These are phyloP conservation scores for Anoplopoma fimbria DNA, from an alignment of 2,113 vertebrate genomes.

Conservation along the genomic window DNA sequence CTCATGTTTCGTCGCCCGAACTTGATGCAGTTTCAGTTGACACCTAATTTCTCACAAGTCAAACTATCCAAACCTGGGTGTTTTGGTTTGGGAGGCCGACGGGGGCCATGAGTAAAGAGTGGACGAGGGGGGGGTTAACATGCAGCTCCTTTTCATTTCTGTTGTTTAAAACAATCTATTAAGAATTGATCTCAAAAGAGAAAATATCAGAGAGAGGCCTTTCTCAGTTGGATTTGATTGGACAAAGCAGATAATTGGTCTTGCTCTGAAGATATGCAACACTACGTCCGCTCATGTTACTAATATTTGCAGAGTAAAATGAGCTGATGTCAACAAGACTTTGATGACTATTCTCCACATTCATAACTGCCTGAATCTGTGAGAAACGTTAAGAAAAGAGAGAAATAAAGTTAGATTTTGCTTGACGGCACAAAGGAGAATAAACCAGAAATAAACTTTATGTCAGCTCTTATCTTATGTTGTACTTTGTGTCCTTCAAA, in stretches of 20 bases:
- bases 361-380: background rate
- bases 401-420: too few species aligned
- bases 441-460: background rate
- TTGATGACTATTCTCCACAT: background rate
- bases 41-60: conserved; percentile 22
- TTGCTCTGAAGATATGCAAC: background rate
- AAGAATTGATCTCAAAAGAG: background rate
- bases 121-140: background rate
- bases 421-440: too few species aligned
- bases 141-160: background rate
- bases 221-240: too few species aligned
- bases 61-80: background rate
- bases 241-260: background rate
- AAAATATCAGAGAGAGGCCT: background rate
- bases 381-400: too few species aligned
- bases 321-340: background rate
- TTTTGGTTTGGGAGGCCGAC: background rate
- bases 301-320: background rate
- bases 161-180: background rate
- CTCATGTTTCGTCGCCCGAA: conserved; percentile 53
- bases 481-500: background rate
- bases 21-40: conserved; percentile 17
- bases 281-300: background rate
- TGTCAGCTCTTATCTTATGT: background rate
- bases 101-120: background rate